Evolutionary conservation across 2,888 invertebrate species (phyloP).

Genomic region (Brachyptera risi): DNA sequence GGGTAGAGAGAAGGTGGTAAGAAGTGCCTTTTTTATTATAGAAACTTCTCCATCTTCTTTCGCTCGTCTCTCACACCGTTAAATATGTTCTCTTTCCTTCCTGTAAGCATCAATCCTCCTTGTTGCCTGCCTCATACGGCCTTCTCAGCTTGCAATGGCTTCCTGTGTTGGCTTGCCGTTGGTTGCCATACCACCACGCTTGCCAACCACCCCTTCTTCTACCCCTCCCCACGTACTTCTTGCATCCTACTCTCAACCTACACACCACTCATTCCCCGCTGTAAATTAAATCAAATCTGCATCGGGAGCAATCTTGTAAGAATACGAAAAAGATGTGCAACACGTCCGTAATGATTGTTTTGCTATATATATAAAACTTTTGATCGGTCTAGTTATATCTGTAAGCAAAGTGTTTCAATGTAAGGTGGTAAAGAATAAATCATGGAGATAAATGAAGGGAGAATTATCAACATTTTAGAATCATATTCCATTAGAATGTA

Average conservation of each 20-base stretch:
- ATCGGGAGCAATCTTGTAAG: no score
- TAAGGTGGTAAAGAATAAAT: no score
- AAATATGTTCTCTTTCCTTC: constrained; percentile 31
- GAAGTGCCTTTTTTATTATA: constrained; percentile 1
- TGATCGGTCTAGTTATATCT: no score
- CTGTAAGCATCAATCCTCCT: constrained; percentile 15
- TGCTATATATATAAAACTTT: no score
- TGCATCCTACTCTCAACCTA: neutral
- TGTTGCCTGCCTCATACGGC: neutral
- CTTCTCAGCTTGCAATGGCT: constrained; percentile 8
- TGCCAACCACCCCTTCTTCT: neutral
- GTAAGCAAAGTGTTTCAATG: no score
- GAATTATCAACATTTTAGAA: no score
- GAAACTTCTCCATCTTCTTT: neutral
- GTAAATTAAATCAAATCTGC: no score
- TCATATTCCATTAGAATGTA: no score
- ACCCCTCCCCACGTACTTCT: neutral
- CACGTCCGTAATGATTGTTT: no score
- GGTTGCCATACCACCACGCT: neutral
- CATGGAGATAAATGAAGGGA: no score
- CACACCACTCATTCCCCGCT: no score
- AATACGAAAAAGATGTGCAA: no score
- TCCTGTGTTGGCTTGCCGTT: neutral
- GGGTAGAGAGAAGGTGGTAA: neutral
- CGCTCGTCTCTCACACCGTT: constrained; percentile 17